Base-by-base conservation (phyloP, 92 coral and sea anemone genomes). In the Palythoa heliodiscus region DNA sequence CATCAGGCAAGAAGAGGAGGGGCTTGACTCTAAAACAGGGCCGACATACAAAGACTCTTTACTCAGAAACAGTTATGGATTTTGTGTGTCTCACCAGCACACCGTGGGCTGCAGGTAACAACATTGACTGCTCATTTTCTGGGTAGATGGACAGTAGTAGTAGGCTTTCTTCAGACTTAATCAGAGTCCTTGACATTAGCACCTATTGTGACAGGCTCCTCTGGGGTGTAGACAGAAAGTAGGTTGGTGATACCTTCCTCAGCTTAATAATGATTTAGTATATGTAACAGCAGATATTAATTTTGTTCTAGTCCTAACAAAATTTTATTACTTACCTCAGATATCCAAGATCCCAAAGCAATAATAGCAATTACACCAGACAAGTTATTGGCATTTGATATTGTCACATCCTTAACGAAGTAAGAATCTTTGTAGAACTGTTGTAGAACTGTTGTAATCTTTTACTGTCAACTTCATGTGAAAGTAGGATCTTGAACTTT, bases 11-110 rank as follows among this genome's bases (percentile, higher is more conserved):
- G 82, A 96, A 91, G 76, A 87, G 92, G 66, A 96, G 91, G 86
- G 98, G 98, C 2, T 77, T 96, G 73, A 96, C 98, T 10, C 75
- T 96, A 57, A 91, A 92, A 83, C 98, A 96, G 60, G 99, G 99
- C 20, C 89, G 89, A 37, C 88, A 93, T 9, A 80, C 87, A 20
- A 86, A 89, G 73, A 87, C 90, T 15, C 83, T 93, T 25, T 87
- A 86, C 71, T 88, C 96, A 11, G 93, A 93, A 50, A 92, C 89
- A 64, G 85, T 93, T 39, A 84, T 93, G 25, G 96, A 93, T 77
- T 93, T 86, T 78, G 92, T 88, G 5, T 88, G 93, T 52, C 84
- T 93, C 83, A 88, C 78, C 0, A 82, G 85, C 40, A 91, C 93
- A 23, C 96, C 96, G 14, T 93, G 96, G 96, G 86, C 71, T 40